Conservation (phyloP, 2,888 invertebrate species). For the Calliopum simillimum region DNA sequence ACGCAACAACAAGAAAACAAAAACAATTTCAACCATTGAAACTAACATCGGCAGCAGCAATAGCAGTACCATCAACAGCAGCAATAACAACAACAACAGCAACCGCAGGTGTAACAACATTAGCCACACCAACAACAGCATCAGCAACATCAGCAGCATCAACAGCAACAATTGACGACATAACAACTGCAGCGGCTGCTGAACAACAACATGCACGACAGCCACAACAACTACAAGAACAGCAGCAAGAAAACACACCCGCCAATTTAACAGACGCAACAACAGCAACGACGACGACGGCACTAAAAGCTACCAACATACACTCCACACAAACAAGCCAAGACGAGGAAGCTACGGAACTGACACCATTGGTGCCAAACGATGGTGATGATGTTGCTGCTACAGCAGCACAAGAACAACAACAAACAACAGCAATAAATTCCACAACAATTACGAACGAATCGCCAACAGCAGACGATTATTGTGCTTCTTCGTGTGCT, state of each 20-base stretch:
- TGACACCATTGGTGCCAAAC: conserved; percentile 54
- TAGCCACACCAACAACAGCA: conserved; percentile 36
- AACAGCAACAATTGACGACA: conserved; percentile 35
- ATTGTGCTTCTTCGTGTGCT: conserved; percentile 21
- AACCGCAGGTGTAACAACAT: conserved; percentile 26
- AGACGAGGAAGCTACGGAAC: conserved; percentile 55
- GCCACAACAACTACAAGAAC: conserved; percentile 52
- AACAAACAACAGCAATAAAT: conserved; percentile 22
- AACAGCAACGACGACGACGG: conserved; percentile 41
- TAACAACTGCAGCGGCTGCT: conserved; percentile 46
- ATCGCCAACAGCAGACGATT: background rate
- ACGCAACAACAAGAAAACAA: conserved; percentile 39
- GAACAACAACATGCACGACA: conserved; percentile 55
- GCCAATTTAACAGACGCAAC: conserved; percentile 42
- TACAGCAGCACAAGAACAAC: conserved; percentile 34
- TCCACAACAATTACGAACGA: background rate
- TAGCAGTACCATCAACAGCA: conserved; percentile 20
- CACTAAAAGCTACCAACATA: conserved; percentile 41
- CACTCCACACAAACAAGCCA: conserved; percentile 41
- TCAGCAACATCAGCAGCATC: conserved; percentile 31
- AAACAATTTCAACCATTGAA: conserved; percentile 47
- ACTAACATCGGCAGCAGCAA: conserved; percentile 30
- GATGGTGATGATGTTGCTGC: conserved; percentile 28
- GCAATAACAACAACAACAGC: conserved; percentile 3
- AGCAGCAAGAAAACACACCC: conserved; percentile 31